Base-by-base conservation (phyloP, 2,888 invertebrate species). In the Carpatolechia fugitivella region DNA sequence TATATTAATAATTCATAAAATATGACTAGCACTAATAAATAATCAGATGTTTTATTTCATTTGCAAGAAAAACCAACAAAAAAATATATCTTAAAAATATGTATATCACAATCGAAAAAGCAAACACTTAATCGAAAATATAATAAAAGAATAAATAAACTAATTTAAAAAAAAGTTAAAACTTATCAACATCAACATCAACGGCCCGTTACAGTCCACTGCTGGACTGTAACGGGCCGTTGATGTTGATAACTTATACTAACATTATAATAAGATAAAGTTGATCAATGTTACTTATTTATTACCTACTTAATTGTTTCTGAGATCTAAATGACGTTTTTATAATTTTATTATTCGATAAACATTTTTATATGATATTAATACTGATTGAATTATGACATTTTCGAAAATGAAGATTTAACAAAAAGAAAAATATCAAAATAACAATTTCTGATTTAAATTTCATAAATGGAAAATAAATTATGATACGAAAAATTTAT, bases 21-120 rank as follows among this genome's bases (percentile, higher is more conserved):
- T 46, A 33, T 48, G 33, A 48, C 48, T 48, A 35, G 51, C 62
- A 64, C 44, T 44, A 44, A 44, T 13, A 44, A 44, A 44, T 24
- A 44, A 29, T 44, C n/a, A 41, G 20, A 8, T 11, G 18, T 11
- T 18, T 41, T 11, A 41, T 18, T 18, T n/a, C 11, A 20, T 18
- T 18, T 20, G 18, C 16, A 11, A 3, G 11, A 20, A 18, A 18
- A 20, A 18, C 18, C 1, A 18, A 18, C 16, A 41, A 14, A 41
- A 14, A 41, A 18, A 3, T 41, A 20, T 8, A 16, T 41, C 10
- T 18, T 18, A 10, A 18, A 41, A 41, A 41, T 41, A 24, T n/a
- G n/a, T 38, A 38, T 41, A 41, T 41, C 40, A 41, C 40, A 41
- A 20, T 1, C 3, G 7, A 40, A 18, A 40, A 40, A 40, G 10